Conservation (phyloP, 92 coral and sea anemone species). For the Epizoanthus scotinus region DNA sequence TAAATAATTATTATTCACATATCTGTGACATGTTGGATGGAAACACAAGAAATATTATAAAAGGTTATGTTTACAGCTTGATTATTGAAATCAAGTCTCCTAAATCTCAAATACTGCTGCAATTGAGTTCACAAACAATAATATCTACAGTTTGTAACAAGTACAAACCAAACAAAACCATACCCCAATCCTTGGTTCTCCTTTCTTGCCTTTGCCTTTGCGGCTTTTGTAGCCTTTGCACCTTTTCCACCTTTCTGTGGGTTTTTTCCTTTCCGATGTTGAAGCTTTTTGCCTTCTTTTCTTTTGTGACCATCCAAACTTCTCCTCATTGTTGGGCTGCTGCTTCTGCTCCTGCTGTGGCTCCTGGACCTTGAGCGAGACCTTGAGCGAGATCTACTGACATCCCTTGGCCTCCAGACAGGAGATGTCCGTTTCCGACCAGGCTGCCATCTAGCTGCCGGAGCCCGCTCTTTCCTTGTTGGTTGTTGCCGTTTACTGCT, state of each 20-base stretch:
- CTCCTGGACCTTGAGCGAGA: constrained; percentile 58
- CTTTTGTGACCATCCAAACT: constrained; percentile 53
- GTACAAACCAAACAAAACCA: not conserved
- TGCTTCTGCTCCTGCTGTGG: constrained; percentile 58
- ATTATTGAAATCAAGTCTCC: too few relatives aligned
- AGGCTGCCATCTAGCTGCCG: constrained; percentile 77
- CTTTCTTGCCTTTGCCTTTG: constrained; percentile 45
- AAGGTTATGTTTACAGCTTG: too few relatives aligned
- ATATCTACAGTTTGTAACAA: not conserved
- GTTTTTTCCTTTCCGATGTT: constrained; percentile 57
- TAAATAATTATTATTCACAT: too few relatives aligned
- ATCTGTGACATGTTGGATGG: too few relatives aligned
- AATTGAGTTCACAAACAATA: not conserved
- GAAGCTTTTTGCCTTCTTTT: constrained; percentile 58
- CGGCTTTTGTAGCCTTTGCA: constrained; percentile 19
- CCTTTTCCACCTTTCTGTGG: constrained; percentile 31
- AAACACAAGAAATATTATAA: too few relatives aligned
- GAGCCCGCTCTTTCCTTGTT: constrained; percentile 55
- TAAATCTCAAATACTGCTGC: too few relatives aligned
- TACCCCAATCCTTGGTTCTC: constrained; percentile 32
- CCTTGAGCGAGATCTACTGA: constrained; percentile 60
- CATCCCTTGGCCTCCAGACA: constrained; percentile 67
- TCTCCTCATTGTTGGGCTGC: constrained; percentile 62
- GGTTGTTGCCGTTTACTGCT: constrained; percentile 41
- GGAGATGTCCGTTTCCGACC: constrained; percentile 77